phyloP scores from a whole-genome alignment of 2,888 invertebrate species.

The Dicyrtoma fusca region DNA sequence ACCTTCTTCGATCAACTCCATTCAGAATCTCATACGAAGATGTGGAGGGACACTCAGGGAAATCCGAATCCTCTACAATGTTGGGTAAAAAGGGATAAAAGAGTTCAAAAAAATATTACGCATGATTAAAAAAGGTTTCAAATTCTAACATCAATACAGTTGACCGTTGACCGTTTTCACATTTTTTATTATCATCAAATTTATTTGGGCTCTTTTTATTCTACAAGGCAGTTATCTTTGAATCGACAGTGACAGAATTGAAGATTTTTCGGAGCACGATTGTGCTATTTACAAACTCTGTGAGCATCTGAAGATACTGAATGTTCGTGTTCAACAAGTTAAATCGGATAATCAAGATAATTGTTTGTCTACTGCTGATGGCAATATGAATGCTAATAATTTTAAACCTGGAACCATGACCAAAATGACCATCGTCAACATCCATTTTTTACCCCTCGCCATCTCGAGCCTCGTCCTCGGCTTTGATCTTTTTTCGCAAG shows the following conservation, averaged over 20 bases:
- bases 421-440: background rate
- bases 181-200: no score
- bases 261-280: no score
- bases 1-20: background rate
- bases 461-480: background rate
- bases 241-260: no score
- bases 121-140: no score
- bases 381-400: background rate
- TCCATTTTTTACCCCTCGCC: slow-evolving; percentile 9
- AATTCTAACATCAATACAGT: no score
- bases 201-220: no score
- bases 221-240: no score
- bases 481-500: slow-evolving; percentile 12
- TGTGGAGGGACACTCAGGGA: slow-evolving; percentile 12
- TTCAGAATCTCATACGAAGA: background rate
- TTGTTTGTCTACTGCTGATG: no score
- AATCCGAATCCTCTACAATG: background rate
- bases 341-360: background rate
- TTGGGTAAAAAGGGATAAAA: background rate
- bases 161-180: no score
- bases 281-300: slow-evolving; percentile 10
- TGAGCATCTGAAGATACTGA: slow-evolving; percentile 11
- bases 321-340: background rate
- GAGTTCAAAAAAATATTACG: no score
- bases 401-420: background rate